Evolutionary conservation across 2,888 invertebrate genomes (phyloP), one percentile per base, ranked within the genome.

Genomic region (Tetragnatha montana): DNA sequence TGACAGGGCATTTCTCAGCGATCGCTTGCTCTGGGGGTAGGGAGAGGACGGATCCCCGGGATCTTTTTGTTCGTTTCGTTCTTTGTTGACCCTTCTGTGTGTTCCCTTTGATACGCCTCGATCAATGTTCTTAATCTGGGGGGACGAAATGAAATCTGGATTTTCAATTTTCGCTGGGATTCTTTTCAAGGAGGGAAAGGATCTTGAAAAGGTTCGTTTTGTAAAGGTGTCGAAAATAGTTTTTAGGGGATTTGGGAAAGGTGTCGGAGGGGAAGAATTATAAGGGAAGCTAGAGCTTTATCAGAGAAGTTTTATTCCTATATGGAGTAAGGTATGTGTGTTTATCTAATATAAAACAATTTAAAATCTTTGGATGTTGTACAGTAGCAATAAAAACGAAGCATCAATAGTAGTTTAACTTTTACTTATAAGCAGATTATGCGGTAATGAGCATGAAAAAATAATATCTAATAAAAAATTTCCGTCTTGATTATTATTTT

Each of bases 81-180:
- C 35, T 73, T 76, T 84, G 75, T 79, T 71, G 78, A 35, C 47
- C 35, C 71, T 78, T 35, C 35, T 35, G 35, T 35, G 35, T 35
- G 21, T 75, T 17, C 19, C 19, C 49, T 19, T 81, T 69, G 21
- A 68, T 60, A 22, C 19, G 22, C 21, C 35, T 35, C 49, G 60
- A 86, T 86, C 86, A 68, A 80, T 86, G 78, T 73, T 80, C 73
- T 86, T 86, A 86, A 86, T 86, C 86, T 80, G 49, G 49, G n/a
- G 79, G 47, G 68, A 17, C 14, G 49, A 51, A 78, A 80, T 69
- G 80, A 51, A 47, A 50, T 74, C 71, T 73, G 51, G 60, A 69
- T 68, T 69, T 84, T 70, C 76, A 76, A 71, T 84, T 84, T 84
- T 84, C 7, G 14, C 14, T 4, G 22, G 51, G 75, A 75, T 19